phyloP scores from a whole-genome alignment of 1,140 invertebrate genomes.

The Calycopis cecrops region DNA sequence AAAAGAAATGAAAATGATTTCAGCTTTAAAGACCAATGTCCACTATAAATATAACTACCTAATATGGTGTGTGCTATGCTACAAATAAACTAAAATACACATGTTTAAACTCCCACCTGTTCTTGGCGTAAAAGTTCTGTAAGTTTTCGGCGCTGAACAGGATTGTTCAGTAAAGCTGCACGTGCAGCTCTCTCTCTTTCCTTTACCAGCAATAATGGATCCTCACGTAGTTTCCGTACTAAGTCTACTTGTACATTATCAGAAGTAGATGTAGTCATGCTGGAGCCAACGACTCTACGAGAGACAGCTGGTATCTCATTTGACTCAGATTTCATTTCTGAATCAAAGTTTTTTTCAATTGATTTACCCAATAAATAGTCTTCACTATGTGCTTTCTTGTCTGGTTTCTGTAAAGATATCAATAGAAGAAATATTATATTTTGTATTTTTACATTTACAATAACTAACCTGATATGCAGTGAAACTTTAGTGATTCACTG shows the following conservation, averaged over 20 bases:
- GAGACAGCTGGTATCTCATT: slow-evolving; percentile 86
- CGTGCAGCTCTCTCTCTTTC: slow-evolving; percentile 89
- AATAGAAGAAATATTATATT: too few relatives aligned
- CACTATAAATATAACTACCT: too few relatives aligned
- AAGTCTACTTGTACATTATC: slow-evolving; percentile 84
- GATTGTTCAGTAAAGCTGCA: slow-evolving; percentile 89
- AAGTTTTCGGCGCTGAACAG: slow-evolving; percentile 90
- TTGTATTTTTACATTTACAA: too few relatives aligned
- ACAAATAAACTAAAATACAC: not conserved
- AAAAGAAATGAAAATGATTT: too few relatives aligned
- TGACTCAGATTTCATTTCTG: slow-evolving; percentile 77
- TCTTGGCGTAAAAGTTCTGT: slow-evolving; percentile 83
- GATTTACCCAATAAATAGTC: slow-evolving; percentile 93
- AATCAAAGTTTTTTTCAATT: slow-evolving; percentile 90
- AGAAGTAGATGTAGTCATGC: slow-evolving; percentile 55
- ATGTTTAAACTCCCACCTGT: slow-evolving; percentile 48
- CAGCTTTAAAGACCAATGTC: too few relatives aligned
- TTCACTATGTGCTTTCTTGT: slow-evolving; percentile 85
- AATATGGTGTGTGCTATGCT: too few relatives aligned
- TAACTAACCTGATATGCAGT: too few relatives aligned
- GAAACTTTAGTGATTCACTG: too few relatives aligned
- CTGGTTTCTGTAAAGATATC: slow-evolving; percentile 77
- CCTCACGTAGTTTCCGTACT: slow-evolving; percentile 90
- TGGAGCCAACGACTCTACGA: slow-evolving; percentile 76
- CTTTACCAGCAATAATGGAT: slow-evolving; percentile 91